These are phyloP conservation scores for Ceratosolen fusciceps DNA, from an alignment of 1,140 invertebrate species.

Conservation along the genomic window DNA sequence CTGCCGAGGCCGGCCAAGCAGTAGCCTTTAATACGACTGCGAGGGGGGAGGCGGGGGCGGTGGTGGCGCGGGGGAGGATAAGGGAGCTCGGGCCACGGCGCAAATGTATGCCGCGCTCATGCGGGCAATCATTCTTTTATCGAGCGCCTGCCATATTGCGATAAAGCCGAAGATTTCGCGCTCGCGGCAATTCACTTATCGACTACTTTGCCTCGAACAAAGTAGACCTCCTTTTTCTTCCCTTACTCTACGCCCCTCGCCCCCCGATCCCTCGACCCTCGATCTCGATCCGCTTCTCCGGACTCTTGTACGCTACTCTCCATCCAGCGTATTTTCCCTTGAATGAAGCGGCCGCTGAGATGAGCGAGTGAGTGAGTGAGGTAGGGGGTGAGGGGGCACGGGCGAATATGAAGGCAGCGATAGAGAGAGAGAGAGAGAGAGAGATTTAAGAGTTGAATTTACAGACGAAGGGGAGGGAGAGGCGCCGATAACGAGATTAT, in stretches of 20 bases:
- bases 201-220: conserved; percentile 33
- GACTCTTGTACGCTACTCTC: not conserved
- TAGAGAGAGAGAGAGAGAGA: not conserved
- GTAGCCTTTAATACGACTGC: not conserved
- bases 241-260: not conserved
- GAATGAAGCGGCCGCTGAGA: not conserved
- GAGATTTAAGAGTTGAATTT: not conserved
- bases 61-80: not conserved
- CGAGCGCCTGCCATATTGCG: conserved; percentile 29
- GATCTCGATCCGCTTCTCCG: not conserved
- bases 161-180: conserved; percentile 40
- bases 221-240: conserved; percentile 19
- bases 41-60: not conserved
- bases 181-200: conserved; percentile 44
- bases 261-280: no score
- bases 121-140: conserved; percentile 35
- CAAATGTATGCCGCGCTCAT: conserved; percentile 27
- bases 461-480: conserved; percentile 13
- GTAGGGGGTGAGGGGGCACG: not conserved
- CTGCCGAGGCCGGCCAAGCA: no score
- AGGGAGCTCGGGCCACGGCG: not conserved
- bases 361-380: not conserved
- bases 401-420: not conserved
- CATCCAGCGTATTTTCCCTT: not conserved
- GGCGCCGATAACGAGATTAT: conserved; percentile 28